A percentile compares a stretch with the other conserved stretches of the same genome.
phyloP scores from a whole-genome alignment of 1,140 invertebrate genomes.

The Catajapyx aquilonaris region DNA sequence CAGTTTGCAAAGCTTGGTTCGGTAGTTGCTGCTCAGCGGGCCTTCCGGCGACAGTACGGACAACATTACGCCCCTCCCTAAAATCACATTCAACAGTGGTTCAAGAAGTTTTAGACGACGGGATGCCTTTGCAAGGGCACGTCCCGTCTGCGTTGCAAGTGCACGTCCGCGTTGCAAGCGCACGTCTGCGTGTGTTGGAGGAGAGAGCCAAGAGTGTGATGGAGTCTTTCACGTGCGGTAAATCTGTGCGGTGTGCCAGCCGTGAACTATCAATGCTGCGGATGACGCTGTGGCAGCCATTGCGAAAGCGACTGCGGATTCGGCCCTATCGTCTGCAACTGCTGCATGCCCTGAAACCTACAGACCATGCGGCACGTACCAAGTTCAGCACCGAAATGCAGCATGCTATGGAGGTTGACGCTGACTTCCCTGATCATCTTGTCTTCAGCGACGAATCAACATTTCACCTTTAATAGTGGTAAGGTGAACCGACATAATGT shows the following conservation, averaged over 20 bases:
- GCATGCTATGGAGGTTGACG: background rate
- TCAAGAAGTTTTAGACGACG: too few relatives aligned
- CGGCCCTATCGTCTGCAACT: background rate
- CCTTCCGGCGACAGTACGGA: too few relatives aligned
- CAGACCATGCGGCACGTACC: background rate
- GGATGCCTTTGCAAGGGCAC: too few relatives aligned
- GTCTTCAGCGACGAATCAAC: slow-evolving; percentile 3
- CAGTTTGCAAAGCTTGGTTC: too few relatives aligned
- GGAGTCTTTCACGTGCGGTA: too few relatives aligned
- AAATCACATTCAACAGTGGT: too few relatives aligned
- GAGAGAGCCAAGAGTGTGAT: too few relatives aligned
- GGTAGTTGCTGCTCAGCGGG: too few relatives aligned
- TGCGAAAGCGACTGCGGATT: background rate
- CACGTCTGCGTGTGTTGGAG: too few relatives aligned
- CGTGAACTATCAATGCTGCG: background rate
- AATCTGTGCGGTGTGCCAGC: slow-evolving; percentile 1
- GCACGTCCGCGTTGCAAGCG: too few relatives aligned
- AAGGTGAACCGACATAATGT: slow-evolving; percentile 5
- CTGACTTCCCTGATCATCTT: background rate
- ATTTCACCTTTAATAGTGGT: slow-evolving; percentile 6
- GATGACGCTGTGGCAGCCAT: background rate
- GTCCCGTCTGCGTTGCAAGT: too few relatives aligned
- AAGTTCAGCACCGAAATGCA: background rate
- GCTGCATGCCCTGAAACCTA: slow-evolving; percentile 1
- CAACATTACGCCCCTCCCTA: too few relatives aligned